Evolutionary conservation across 2,888 invertebrate species (phyloP), one percentile per base, ranked within the genome.

Genomic region (Pristionchus mayeri): DNA sequence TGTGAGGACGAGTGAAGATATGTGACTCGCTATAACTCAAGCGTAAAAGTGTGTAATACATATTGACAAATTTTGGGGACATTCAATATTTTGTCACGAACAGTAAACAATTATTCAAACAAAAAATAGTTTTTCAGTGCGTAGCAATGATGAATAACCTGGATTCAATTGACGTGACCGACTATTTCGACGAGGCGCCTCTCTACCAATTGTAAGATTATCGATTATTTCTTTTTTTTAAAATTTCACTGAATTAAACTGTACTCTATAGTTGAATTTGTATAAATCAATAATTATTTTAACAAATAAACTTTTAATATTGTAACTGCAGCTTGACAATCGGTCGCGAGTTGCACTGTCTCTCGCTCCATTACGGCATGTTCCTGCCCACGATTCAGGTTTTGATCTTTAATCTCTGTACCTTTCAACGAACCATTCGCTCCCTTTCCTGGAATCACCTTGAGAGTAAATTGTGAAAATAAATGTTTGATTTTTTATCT

Each of bases 301-400:
- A 9, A 44, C 7, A 13, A 54, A 16, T 21, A n/a, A 54, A n/a
- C 30, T 30, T 60, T 54, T 54, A 54, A 54, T 54, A 21, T 4
- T n/a, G n/a, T 1, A 21, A 57, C 85, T 90, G 76, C 78, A 92
- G 92, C 18, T 80, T 91, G 80, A 87, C 89, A 11, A 89, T 90
- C 86, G 91, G 90, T 21, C 85, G 89, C 57, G 91, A 92, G 83
- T 88, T 90, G n/a, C 88, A 95, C 84, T 96, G 95, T 0, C 93
- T 96, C 40, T 94, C 95, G 0, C 94, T 98, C 0, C 98, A 98
- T 93, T 96, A 96, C 93, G 95, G 96, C 1, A 98, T 98, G 97
- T 98, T 98, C 93, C 95, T 97, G 84, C 97, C 97, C 0, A 95
- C 97, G 0, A 93, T 98, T 57, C 95, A 97, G 95, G 96, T 96